Conservation (phyloP, 2,888 invertebrate genomes). For the Drosophila cracens region DNA sequence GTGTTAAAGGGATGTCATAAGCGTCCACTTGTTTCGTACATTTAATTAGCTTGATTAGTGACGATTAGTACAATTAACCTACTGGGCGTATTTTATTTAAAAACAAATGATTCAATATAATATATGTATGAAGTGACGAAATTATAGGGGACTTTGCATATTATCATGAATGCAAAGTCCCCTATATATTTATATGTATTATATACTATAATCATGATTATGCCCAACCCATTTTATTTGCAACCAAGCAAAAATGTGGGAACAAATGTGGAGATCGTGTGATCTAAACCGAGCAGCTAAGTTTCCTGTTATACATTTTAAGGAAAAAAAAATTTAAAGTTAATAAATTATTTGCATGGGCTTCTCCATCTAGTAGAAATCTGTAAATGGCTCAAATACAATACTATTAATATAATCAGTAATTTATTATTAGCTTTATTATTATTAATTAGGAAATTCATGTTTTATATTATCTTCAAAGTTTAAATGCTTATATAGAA, state of each 20-base stretch:
- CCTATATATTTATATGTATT: background rate
- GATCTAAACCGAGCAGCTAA: conserved; percentile 10
- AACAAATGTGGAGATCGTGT: conserved; percentile 3
- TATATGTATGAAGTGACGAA: too few species aligned
- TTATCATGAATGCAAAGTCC: background rate
- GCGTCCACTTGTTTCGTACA: background rate
- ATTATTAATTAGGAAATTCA: too few species aligned
- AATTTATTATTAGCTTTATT: background rate
- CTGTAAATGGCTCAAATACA: too few species aligned
- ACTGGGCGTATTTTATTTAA: too few species aligned
- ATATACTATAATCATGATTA: background rate
- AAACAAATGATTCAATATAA: too few species aligned
- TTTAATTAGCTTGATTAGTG: too few species aligned
- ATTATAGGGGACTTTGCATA: too few species aligned
- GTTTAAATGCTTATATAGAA: background rate
- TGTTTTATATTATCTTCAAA: background rate
- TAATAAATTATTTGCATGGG: conserved; percentile 1
- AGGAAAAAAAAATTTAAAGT: conserved; percentile 46
- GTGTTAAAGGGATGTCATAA: too few species aligned
- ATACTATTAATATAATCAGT: background rate
- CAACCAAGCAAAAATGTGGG: background rate
- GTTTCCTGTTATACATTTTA: conserved; percentile 37
- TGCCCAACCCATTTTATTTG: conserved; percentile 23
- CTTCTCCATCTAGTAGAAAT: background rate
- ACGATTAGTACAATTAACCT: too few species aligned